phyloP scores from a whole-genome alignment of 1,140 invertebrate species.

The Drosophila ambigua region DNA sequence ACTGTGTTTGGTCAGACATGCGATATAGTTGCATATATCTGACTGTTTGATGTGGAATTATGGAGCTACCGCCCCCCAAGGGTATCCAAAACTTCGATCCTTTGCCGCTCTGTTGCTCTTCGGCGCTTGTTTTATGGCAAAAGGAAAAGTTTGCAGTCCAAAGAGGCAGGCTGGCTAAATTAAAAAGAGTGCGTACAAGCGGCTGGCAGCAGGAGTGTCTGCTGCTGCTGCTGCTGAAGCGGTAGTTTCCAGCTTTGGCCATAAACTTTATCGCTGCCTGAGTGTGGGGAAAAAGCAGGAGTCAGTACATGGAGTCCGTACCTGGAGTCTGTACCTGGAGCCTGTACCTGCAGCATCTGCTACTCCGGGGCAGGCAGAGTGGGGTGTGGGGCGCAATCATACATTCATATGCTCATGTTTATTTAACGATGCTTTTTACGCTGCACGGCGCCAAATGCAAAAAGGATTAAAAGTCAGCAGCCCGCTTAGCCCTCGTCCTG shows the following conservation, averaged over 20 bases:
- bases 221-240: neutral
- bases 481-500: neutral
- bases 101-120: neutral
- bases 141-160: slow-evolving; percentile 36
- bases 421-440: slow-evolving; percentile 81
- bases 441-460: slow-evolving; percentile 67
- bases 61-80: neutral
- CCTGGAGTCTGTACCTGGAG: neutral
- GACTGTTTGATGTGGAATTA: too few relatives aligned
- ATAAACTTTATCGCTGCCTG: slow-evolving; percentile 64
- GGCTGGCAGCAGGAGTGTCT: slow-evolving; percentile 1
- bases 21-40: too few relatives aligned
- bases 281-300: neutral
- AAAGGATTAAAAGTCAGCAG: slow-evolving; percentile 67
- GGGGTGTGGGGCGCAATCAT: slow-evolving; percentile 50
- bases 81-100: slow-evolving; percentile 13
- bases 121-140: neutral
- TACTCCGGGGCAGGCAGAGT: neutral
- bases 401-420: slow-evolving; percentile 80
- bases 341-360: slow-evolving; percentile 17
- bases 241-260: slow-evolving; percentile 37
- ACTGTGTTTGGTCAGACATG: too few relatives aligned
- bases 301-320: too few relatives aligned
- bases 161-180: slow-evolving; percentile 46
- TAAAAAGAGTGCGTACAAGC: slow-evolving; percentile 38